Base-by-base conservation (phyloP, 2,888 invertebrate species). In the Dicycla oo region DNA sequence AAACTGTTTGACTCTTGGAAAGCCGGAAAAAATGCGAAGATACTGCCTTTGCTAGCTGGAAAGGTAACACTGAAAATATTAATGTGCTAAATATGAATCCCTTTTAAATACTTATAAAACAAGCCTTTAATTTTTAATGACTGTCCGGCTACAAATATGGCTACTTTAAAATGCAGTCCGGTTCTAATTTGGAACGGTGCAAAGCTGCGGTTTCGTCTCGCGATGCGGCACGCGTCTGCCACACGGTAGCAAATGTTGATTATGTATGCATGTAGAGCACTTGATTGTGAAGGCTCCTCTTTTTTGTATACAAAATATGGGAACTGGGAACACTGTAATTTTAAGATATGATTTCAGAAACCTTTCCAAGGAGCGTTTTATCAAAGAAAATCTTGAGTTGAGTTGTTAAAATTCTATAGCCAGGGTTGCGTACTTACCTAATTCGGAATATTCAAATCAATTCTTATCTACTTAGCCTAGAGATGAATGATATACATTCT, bases 161-260 rank as follows among this genome's bases (percentile, higher is more conserved):
- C 5, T 10, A 51, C 63, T 20, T 13, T 18, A 40, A 45, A 64
- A 58, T 61, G 56, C 47, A 67, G 72, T 54, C 57, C 51, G 51
- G 62, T 57, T 78, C 80, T 81, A 73, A 81, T 80, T 80, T 66
- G 74, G 66, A 43, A 69, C 47, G 49, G 60, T 43, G 51, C 53
- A 45, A 69, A 75, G 53, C 67, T 84, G 78, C 63, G 80, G 78
- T 75, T 23, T 53, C 13, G 57, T 15, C 58, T 70, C 72, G 80
- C 84, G 72, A 78, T 61, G 65, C 11, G n/a, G n/a, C 65, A 73
- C 69, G 69, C 69, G 69, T 40, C 45, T n/a, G 40, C 58, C 75
- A 65, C 83, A 67, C 69, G 69, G 74, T 73, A 40, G 58, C 54
- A 30, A 34, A 43, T 26, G 26, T 20, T 51, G 20, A 43, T 49